These are phyloP conservation scores for Orgyia antiqua DNA, from an alignment of 2,888 invertebrate species.

Conservation along the genomic window DNA sequence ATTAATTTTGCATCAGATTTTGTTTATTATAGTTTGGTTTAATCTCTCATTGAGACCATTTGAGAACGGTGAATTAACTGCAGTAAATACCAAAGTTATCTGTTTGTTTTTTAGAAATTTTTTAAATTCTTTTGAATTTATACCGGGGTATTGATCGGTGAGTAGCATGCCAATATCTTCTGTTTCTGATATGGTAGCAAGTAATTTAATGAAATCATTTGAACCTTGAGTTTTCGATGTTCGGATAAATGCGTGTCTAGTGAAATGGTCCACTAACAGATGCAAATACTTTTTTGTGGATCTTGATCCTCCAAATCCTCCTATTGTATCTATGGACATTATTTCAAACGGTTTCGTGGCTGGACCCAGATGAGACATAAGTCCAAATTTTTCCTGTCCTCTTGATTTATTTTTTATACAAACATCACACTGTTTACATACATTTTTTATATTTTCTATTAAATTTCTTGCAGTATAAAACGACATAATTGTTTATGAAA, in stretches of 20 bases:
- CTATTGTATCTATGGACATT: slow-evolving; percentile 2
- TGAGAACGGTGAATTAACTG: too few relatives aligned
- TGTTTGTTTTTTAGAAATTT: background rate
- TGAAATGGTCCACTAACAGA: too few relatives aligned
- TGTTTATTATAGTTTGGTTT: slow-evolving; percentile 28
- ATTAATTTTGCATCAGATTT: slow-evolving; percentile 30
- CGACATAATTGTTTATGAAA: too few relatives aligned
- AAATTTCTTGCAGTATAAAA: too few relatives aligned
- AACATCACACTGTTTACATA: background rate
- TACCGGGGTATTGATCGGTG: background rate
- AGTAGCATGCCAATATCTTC: background rate
- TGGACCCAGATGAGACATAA: background rate
- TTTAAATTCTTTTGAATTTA: slow-evolving; percentile 3
- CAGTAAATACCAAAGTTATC: background rate
- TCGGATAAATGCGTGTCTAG: slow-evolving; percentile 1
- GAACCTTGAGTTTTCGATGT: slow-evolving; percentile 2
- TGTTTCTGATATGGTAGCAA: background rate
- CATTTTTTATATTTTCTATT: background rate
- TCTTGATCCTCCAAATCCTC: slow-evolving; percentile 1
- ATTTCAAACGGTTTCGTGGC: slow-evolving; percentile 1
- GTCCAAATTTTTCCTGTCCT: slow-evolving; percentile 1
- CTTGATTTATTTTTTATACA: slow-evolving; percentile 4
- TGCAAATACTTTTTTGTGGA: slow-evolving; percentile 1
- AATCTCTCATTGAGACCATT: too few relatives aligned
- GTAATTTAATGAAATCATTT: background rate